Percentiles rank a stretch among this genome's conserved stretches.
Conservation (phyloP, 2,888 invertebrate species). For the Melanargia galathea region DNA sequence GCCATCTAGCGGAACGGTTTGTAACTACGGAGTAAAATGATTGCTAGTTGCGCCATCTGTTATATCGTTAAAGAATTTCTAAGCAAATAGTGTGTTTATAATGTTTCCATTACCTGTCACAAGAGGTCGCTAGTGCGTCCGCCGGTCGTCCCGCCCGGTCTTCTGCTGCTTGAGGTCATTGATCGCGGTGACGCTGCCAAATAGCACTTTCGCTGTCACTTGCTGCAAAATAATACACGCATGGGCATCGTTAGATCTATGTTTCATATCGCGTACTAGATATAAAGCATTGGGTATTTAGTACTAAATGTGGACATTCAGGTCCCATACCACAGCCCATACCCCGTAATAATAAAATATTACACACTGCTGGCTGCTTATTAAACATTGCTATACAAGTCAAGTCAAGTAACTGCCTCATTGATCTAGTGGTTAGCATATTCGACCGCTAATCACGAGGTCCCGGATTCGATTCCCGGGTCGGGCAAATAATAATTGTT, state of each 20-base stretch:
- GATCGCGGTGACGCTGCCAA: conserved; percentile 87
- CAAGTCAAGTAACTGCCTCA: no score
- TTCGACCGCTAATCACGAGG: no score
- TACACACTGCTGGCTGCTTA: no score
- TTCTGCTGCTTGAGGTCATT: conserved; percentile 88
- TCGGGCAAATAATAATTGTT: no score
- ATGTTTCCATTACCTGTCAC: conserved; percentile 47
- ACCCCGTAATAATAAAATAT: no score
- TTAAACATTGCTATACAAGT: no score
- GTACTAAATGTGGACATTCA: not conserved
- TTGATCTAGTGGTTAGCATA: no score
- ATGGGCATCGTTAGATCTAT: conserved; percentile 17
- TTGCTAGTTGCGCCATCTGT: conserved; percentile 42
- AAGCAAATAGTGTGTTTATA: no score
- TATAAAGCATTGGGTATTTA: not conserved
- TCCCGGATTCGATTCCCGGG: no score
- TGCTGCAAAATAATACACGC: conserved; percentile 63
- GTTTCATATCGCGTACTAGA: not conserved
- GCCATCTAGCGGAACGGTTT: not conserved
- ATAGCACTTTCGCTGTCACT: conserved; percentile 88
- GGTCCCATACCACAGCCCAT: no score
- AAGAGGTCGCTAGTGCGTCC: conserved; percentile 77
- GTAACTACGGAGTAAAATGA: not conserved
- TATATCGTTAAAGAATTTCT: not conserved
- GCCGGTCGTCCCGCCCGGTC: conserved; percentile 83